Evolutionary conservation across 1,140 invertebrate genomes (phyloP), one percentile per base, ranked within the genome.

Genomic region (Megalopta genalis): DNA sequence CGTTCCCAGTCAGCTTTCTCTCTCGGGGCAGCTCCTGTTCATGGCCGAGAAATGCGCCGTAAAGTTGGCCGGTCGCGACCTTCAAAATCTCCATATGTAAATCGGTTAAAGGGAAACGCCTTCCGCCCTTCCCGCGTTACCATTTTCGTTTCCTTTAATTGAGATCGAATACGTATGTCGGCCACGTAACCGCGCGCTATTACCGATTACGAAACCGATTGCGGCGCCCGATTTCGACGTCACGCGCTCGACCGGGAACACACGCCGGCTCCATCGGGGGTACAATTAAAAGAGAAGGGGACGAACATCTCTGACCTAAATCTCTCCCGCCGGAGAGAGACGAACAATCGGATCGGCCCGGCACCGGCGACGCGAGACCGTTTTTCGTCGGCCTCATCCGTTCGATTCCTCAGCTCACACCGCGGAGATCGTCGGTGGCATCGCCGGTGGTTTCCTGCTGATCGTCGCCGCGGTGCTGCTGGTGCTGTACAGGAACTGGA

Each of bases 401-500:
- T 32, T 27, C 25, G 25, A 16, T 65, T 77, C 49, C 12, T 73
- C 39, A 85, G 97, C 95, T 82, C 95, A 98, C 86, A 97, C 96
- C 0, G 94, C 95, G 54, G 97, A 98, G 88, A 98, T 98, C 86
- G 94, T 96, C 0, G 94, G 95, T 0, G 96, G 96, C 1, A 95
- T 98, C 0, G 95, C 95, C 0, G 97, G 97, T 0, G 95, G 96
- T 5, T 93, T 97, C 0, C 84, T 97, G 0, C 90, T 97, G 0
- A 91, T 97, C 5, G 89, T 98, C 21, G 93, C 95, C 0, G 91
- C 97, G 1, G 94, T 97, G 6, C 93, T 94, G 0, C 89, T 97
- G 27, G 94, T 97, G 0, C 90, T 97, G 1, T 97, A 97, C 91
- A 95, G 98, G 69, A 99, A 98, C 89, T 99, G 97, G 97, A 95